Evolutionary conservation across 2,888 invertebrate species (phyloP).

Genomic region (Doris montereyensis): DNA sequence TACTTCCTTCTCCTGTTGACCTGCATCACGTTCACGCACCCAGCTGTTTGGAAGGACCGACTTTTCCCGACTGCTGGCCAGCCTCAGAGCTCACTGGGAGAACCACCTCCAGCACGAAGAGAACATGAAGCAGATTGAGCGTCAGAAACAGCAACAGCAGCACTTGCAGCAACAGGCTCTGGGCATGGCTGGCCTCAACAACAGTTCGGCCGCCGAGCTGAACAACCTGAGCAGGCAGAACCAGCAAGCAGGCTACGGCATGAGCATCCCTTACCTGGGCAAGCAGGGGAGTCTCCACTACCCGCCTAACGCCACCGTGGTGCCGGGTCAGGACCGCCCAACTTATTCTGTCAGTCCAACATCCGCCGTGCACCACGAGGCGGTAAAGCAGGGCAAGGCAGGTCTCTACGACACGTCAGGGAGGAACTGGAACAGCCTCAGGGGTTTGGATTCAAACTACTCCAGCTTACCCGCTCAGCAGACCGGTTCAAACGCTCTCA

Average conservation of each 20-base stretch:
- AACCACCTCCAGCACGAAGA: conserved; percentile 68
- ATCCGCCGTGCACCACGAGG: conserved; percentile 20
- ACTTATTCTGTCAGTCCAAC: conserved; percentile 31
- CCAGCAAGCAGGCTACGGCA: conserved; percentile 22
- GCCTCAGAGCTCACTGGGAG: conserved; percentile 63
- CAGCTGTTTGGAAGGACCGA: conserved; percentile 57
- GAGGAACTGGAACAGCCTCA: conserved; percentile 32
- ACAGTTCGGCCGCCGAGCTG: conserved; percentile 24
- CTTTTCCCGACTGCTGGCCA: conserved; percentile 53
- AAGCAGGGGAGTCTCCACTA: conserved; percentile 33
- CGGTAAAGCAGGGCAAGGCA: conserved; percentile 11
- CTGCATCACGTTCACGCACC: conserved; percentile 60
- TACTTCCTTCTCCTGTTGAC: conserved; percentile 57
- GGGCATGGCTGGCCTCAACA: conserved; percentile 29
- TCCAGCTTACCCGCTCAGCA: neutral
- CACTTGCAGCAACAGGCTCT: conserved; percentile 36
- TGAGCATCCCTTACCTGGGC: conserved; percentile 21
- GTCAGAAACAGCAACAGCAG: conserved; percentile 46
- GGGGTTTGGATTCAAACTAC: neutral
- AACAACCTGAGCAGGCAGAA: neutral
- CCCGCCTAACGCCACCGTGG: conserved; percentile 45
- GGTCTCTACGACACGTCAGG: neutral
- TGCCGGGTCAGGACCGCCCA: conserved; percentile 43
- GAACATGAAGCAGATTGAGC: conserved; percentile 56
- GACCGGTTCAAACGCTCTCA: neutral